Percentiles rank a stretch among this genome's conserved stretches.
Evolutionary conservation across 2,797 vertebrate genomes (phyloP).

Genomic region (Chrysocyon brachyurus): DNA sequence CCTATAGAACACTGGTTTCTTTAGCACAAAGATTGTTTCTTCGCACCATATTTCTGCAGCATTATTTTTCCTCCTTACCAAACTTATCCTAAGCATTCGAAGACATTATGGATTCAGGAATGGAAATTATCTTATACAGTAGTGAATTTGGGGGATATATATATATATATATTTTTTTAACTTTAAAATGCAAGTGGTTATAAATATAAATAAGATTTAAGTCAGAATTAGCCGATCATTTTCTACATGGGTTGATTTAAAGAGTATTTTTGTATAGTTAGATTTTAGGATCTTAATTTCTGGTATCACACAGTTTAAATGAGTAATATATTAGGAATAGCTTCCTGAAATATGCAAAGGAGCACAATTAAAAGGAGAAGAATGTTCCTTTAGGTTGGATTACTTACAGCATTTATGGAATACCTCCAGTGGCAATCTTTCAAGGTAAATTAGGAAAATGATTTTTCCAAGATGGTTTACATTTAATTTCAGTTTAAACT

Average conservation of each 20-base stretch:
- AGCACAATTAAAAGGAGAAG: conserved; percentile 33
- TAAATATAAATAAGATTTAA: conserved; percentile 23
- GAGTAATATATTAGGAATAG: background rate
- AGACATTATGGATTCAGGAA: conserved; percentile 53
- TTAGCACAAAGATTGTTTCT: background rate
- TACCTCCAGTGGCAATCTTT: background rate
- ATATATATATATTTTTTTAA: too few species aligned
- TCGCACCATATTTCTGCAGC: conserved; percentile 24
- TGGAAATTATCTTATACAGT: conserved; percentile 19
- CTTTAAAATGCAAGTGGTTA: conserved; percentile 52
- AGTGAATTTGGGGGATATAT: background rate
- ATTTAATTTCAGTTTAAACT: conserved; percentile 25
- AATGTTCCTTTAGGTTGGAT: conserved; percentile 9
- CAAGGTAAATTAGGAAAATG: conserved; percentile 43
- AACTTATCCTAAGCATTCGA: conserved; percentile 44
- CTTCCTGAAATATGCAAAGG: background rate
- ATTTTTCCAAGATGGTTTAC: background rate
- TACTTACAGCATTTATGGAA: conserved; percentile 17
- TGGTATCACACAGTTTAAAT: conserved; percentile 11
- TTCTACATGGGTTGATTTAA: conserved; percentile 23
- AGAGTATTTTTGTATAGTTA: background rate
- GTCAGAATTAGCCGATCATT: conserved; percentile 53
- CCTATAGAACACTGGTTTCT: background rate
- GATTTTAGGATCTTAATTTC: conserved; percentile 37
- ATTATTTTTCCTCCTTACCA: conserved; percentile 15